Conservation (phyloP, 2,113 vertebrate genomes). For the Rhinogobius similis region DNA sequence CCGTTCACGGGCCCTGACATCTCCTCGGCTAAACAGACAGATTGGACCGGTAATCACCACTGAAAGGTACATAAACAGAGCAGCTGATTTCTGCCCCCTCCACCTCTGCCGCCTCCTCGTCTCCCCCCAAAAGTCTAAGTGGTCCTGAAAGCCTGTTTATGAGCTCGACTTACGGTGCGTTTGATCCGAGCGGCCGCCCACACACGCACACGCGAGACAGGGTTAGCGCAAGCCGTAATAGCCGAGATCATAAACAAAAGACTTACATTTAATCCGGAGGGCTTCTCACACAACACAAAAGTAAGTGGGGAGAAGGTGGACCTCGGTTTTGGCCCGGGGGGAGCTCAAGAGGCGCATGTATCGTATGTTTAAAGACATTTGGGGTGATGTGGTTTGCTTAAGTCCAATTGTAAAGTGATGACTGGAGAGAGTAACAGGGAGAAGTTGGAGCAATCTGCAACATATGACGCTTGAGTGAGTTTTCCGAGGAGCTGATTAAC, state of each 20-base stretch:
- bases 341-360: neutral
- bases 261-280: conserved; percentile 61
- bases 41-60: conserved; percentile 84
- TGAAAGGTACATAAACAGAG: conserved; percentile 89
- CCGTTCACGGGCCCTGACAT: conserved; percentile 48
- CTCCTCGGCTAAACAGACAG: conserved; percentile 75
- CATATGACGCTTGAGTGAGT: conserved; percentile 89
- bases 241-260: conserved; percentile 64
- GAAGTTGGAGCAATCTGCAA: conserved; percentile 82
- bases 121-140: conserved; percentile 75
- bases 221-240: conserved; percentile 53
- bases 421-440: conserved; percentile 39
- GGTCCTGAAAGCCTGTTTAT: conserved; percentile 89
- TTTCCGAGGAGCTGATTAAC: conserved; percentile 89
- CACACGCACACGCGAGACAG: conserved; percentile 68
- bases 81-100: conserved; percentile 76
- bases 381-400: conserved; percentile 37
- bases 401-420: conserved; percentile 40
- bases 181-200: conserved; percentile 83
- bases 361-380: conserved; percentile 31
- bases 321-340: conserved; percentile 6
- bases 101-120: conserved; percentile 30
- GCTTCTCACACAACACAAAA: conserved; percentile 57
- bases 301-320: conserved; percentile 4
- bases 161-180: conserved; percentile 83